Percentiles rank a stretch among this genome's conserved stretches.
Conservation (phyloP, 2,797 vertebrate genomes). For the Avahi laniger region DNA sequence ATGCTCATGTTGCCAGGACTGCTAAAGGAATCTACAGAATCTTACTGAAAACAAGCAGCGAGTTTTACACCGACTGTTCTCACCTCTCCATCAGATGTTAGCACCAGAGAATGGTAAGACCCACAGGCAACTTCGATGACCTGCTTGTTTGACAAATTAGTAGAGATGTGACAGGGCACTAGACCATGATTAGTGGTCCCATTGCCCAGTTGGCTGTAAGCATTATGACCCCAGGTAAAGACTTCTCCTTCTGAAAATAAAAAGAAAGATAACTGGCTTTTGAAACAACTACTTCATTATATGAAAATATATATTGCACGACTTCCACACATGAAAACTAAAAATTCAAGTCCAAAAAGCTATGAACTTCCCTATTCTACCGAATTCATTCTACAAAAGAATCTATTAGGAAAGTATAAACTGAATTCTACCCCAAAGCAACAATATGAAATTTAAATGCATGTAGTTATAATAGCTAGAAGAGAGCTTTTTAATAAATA, state of each 20-base stretch:
- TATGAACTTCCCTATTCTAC: neutral
- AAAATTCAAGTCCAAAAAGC: conserved; percentile 2
- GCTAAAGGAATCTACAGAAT: neutral
- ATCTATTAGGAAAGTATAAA: neutral
- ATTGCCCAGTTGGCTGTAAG: conserved; percentile 97
- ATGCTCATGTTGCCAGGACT: neutral
- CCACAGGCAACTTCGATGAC: conserved; percentile 96
- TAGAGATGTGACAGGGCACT: conserved; percentile 94
- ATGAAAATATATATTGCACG: neutral
- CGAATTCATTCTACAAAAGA: conserved; percentile 22
- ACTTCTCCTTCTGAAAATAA: conserved; percentile 94
- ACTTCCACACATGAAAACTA: conserved; percentile 22
- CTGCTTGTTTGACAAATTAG: conserved; percentile 95
- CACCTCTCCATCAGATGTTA: conserved; percentile 97
- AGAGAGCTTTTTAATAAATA: conserved; percentile 34
- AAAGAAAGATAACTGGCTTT: conserved; percentile 47
- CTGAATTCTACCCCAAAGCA: conserved; percentile 24
- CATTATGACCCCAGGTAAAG: conserved; percentile 98
- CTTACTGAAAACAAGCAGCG: conserved; percentile 1
- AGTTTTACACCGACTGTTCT: conserved; percentile 49
- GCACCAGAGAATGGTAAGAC: conserved; percentile 96
- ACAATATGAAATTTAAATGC: conserved; percentile 17
- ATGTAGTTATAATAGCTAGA: neutral
- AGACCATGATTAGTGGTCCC: conserved; percentile 95
- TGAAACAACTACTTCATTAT: conserved; percentile 48